Conservation (phyloP, 2,888 invertebrate species). For the Elaeidobius kamerunicus region DNA sequence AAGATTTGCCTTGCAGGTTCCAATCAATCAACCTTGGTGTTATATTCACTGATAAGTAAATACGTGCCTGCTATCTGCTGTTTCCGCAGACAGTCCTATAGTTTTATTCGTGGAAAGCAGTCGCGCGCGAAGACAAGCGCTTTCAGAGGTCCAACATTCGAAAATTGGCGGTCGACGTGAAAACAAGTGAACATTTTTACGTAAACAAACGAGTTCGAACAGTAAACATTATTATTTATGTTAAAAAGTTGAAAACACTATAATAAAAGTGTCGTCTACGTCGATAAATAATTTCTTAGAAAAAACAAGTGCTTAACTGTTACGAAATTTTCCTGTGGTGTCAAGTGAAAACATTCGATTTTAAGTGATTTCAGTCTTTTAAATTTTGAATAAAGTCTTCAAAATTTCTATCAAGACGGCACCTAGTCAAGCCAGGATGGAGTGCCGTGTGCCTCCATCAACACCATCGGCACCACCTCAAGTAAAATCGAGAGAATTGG, state of each 20-base stretch:
- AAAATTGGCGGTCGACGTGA: conserved; percentile 11
- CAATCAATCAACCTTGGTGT: conserved; percentile 7
- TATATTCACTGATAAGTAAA: conserved; percentile 2
- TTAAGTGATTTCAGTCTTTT: background rate
- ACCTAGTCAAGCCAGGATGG: conserved; percentile 25
- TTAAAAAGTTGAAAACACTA: no score
- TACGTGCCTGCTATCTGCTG: background rate
- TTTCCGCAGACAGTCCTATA: conserved; percentile 4
- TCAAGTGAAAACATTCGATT: background rate
- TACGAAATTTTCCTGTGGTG: background rate
- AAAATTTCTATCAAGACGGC: conserved; percentile 28
- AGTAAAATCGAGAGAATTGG: conserved; percentile 43
- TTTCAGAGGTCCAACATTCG: conserved; percentile 16
- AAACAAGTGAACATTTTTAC: conserved; percentile 5
- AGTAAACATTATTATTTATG: no score
- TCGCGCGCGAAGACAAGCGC: conserved; percentile 8
- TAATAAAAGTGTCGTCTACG: no score
- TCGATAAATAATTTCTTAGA: background rate
- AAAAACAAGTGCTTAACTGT: background rate
- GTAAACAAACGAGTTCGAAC: no score
- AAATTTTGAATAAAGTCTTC: background rate
- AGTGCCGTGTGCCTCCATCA: conserved; percentile 25
- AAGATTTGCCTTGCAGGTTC: background rate
- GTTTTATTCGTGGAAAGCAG: conserved; percentile 1
- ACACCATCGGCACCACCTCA: conserved; percentile 12